phyloP scores from a whole-genome alignment of 2,797 vertebrate species.

The Channa striata region DNA sequence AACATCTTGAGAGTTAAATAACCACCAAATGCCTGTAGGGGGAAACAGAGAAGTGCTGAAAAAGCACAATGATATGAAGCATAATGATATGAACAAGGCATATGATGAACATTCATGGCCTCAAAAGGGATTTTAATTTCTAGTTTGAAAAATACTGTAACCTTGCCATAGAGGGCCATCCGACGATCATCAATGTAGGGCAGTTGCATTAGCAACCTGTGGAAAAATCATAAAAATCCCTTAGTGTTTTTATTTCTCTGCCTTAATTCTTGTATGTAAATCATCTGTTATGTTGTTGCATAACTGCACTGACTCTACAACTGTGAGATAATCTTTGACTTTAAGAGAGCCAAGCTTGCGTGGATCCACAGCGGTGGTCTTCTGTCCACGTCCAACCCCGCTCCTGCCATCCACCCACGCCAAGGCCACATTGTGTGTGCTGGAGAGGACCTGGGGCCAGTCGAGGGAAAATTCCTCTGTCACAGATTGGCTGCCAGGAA shows the following conservation, averaged over 20 bases:
- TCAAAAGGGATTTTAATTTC: neutral
- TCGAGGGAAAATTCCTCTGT: constrained; percentile 86
- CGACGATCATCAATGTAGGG: constrained; percentile 86
- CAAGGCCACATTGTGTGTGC: constrained; percentile 81
- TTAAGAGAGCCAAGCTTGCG: constrained; percentile 80
- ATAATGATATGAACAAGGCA: neutral
- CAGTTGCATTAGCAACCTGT: constrained; percentile 85
- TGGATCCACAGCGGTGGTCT: constrained; percentile 74
- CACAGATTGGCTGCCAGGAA: constrained; percentile 81
- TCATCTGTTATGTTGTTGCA: constrained; percentile 6
- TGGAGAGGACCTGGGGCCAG: constrained; percentile 87
- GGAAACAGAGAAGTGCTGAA: constrained; percentile 29
- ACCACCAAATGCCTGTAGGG: constrained; percentile 85
- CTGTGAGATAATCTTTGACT: constrained; percentile 85
- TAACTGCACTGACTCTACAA: constrained; percentile 83
- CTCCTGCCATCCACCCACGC: constrained; percentile 85
- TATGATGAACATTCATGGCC: neutral
- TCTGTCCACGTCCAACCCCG: constrained; percentile 80
- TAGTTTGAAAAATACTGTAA: constrained; percentile 44
- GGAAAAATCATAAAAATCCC: constrained; percentile 32
- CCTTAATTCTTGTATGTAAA: neutral
- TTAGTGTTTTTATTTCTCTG: constrained; percentile 7
- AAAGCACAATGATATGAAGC: too few species aligned
- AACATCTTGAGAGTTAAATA: constrained; percentile 88
- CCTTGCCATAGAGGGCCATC: constrained; percentile 88